phyloP scores from a whole-genome alignment of 2,888 invertebrate species.

The Drosophila leonis region DNA sequence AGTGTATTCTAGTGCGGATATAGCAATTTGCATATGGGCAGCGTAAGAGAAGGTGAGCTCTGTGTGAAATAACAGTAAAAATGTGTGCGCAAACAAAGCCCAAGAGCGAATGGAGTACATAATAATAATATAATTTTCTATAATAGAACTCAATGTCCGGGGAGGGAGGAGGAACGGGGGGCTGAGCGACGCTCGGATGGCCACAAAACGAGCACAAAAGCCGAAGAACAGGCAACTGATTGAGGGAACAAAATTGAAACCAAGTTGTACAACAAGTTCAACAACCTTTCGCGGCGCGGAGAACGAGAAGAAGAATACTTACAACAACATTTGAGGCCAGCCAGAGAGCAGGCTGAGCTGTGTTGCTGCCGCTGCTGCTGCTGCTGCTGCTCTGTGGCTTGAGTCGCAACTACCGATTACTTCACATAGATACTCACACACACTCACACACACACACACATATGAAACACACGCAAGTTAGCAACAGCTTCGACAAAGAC shows the following conservation, averaged over 20 bases:
- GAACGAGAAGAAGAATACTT: conserved; percentile 48
- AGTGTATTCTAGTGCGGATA: conserved; percentile 20
- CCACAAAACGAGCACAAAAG: conserved; percentile 59
- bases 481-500: conserved; percentile 39
- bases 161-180: neutral
- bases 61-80: conserved; percentile 68
- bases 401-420: conserved; percentile 73
- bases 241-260: conserved; percentile 74
- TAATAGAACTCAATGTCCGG: conserved; percentile 68
- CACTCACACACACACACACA: conserved; percentile 10
- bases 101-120: conserved; percentile 66
- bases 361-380: conserved; percentile 8
- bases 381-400: conserved; percentile 40
- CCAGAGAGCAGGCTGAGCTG: conserved; percentile 23
- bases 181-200: conserved; percentile 17
- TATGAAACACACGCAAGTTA: conserved; percentile 41
- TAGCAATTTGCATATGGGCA: conserved; percentile 39
- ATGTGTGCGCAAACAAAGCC: conserved; percentile 58
- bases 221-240: conserved; percentile 71
- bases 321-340: conserved; percentile 67
- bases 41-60: conserved; percentile 7
- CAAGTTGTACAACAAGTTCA: conserved; percentile 66
- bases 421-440: conserved; percentile 60
- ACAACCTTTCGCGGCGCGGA: conserved; percentile 62
- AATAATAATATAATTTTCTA: conserved; percentile 81